phyloP scores from a whole-genome alignment of 2,888 invertebrate genomes.

The Neoaliturus tenellus region DNA sequence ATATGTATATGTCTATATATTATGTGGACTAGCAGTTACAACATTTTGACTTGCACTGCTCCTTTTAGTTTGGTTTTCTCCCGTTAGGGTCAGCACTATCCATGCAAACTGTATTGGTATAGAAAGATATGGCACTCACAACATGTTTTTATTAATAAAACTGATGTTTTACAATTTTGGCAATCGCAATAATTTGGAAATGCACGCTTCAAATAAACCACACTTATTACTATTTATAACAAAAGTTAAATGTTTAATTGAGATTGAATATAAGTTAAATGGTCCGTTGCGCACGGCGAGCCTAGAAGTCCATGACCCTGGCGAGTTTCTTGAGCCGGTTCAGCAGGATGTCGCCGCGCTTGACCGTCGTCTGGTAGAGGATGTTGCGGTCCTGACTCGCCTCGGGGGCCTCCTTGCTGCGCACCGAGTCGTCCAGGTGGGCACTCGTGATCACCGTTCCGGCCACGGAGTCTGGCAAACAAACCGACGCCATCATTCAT shows the following conservation, averaged over 20 bases:
- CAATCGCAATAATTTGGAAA: no score
- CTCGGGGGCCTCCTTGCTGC: constrained; percentile 68
- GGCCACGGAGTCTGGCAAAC: constrained; percentile 97
- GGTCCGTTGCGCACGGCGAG: background rate
- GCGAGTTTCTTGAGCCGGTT: constrained; percentile 99
- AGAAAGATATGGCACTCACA: no score
- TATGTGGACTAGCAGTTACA: no score
- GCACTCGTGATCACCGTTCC: constrained; percentile 97
- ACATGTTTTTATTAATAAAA: no score
- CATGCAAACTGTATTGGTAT: no score
- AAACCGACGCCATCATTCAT: no score
- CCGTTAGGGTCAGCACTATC: no score
- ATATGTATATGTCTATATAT: no score
- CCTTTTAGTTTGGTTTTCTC: no score
- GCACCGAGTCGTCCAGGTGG: constrained; percentile 87
- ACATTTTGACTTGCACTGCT: no score
- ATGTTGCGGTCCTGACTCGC: constrained; percentile 76
- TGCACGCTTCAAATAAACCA: constrained; percentile 27
- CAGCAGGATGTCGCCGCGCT: constrained; percentile 97
- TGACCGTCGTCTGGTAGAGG: constrained; percentile 97
- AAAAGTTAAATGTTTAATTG: constrained; percentile 16
- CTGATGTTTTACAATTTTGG: no score
- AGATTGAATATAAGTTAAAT: constrained; percentile 20
- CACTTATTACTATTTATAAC: constrained; percentile 8
- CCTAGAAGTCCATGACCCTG: constrained; percentile 95